A percentile compares a stretch with the other conserved stretches of the same genome.
Conservation (phyloP, 2,797 vertebrate species). For the Phrynocephalus forsythii region DNA sequence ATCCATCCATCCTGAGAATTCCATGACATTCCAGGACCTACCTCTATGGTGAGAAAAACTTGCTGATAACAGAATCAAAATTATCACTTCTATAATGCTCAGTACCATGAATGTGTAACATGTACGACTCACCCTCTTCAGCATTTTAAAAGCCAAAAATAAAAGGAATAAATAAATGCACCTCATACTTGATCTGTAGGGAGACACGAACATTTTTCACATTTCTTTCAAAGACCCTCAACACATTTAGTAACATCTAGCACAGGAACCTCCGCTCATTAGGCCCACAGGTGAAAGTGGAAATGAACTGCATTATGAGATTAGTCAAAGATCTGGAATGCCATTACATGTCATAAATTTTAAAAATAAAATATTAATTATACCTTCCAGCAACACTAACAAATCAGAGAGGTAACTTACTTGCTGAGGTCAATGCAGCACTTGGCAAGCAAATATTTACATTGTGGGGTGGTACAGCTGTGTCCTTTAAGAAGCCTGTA, state of each 20-base stretch:
- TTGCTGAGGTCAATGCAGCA: constrained; percentile 98
- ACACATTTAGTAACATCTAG: constrained; percentile 7
- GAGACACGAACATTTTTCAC: background rate
- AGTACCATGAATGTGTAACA: background rate
- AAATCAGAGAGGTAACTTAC: constrained; percentile 79
- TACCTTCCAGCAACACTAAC: background rate
- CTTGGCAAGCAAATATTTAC: constrained; percentile 96
- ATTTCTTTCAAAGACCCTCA: constrained; percentile 12
- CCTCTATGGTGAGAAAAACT: background rate
- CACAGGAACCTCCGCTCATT: background rate
- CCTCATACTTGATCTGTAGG: background rate
- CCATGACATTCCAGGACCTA: background rate
- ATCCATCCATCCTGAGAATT: background rate
- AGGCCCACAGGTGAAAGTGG: constrained; percentile 42
- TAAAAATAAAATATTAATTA: constrained; percentile 18
- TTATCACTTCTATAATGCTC: background rate
- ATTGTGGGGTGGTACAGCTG: constrained; percentile 95
- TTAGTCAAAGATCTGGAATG: constrained; percentile 23
- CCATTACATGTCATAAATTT: background rate
- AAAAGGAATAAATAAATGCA: background rate
- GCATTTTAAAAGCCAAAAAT: constrained; percentile 11
- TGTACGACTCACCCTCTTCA: background rate
- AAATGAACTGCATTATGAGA: constrained; percentile 34
- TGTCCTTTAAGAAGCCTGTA: constrained; percentile 96
- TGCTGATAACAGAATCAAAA: background rate